phyloP scores from a whole-genome alignment of 1,140 invertebrate genomes.

The Brachionus manjavacas region DNA sequence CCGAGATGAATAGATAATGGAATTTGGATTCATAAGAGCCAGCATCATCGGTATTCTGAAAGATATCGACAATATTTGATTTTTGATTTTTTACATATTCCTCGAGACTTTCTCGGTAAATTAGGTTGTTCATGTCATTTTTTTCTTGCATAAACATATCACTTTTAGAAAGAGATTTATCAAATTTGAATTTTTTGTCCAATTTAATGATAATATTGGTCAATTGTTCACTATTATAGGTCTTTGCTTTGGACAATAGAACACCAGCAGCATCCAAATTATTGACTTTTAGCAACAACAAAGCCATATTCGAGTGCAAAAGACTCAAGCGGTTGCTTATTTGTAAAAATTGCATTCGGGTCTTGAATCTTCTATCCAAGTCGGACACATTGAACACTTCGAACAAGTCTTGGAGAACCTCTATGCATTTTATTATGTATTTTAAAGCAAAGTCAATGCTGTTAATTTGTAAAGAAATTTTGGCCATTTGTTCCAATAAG shows the following conservation, averaged over 20 bases:
- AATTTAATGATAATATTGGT: neutral
- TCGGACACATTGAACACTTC: neutral
- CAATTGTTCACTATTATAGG: slow-evolving; percentile 26
- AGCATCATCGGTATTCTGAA: neutral
- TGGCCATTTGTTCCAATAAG: slow-evolving; percentile 7
- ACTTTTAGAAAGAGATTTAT: neutral
- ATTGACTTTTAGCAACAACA: slow-evolving; percentile 9
- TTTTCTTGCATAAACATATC: slow-evolving; percentile 16
- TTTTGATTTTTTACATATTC: slow-evolving; percentile 14
- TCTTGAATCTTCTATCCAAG: slow-evolving; percentile 24
- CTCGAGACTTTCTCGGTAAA: slow-evolving; percentile 16
- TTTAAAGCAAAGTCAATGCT: slow-evolving; percentile 12
- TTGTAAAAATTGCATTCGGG: neutral
- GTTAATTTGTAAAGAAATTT: neutral
- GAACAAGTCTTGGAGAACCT: slow-evolving; percentile 21
- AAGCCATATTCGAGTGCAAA: slow-evolving; percentile 27
- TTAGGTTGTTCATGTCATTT: neutral
- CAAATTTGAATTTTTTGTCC: slow-evolving; percentile 18
- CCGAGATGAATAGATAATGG: neutral
- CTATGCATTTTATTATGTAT: slow-evolving; percentile 21
- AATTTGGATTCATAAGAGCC: slow-evolving; percentile 17
- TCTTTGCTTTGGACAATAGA: slow-evolving; percentile 13
- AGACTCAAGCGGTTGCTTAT: slow-evolving; percentile 30
- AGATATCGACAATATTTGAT: neutral
- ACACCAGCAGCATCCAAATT: neutral